A percentile compares a stretch with the other conserved stretches of the same genome.
phyloP scores from a whole-genome alignment of 2,888 invertebrate species.

The Seira ritae region DNA sequence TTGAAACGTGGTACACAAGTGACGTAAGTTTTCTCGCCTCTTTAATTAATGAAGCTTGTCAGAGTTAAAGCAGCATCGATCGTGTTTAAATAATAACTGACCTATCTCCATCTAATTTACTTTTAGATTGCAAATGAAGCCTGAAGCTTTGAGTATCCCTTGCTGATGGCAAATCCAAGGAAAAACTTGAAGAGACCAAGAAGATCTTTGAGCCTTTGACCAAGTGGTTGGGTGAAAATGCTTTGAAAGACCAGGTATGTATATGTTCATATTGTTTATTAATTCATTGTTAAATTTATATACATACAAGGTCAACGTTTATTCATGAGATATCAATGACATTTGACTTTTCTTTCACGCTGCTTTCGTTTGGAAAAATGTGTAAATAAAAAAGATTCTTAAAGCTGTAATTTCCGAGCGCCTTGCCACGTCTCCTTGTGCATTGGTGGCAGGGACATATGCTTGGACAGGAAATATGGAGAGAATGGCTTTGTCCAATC shows the following conservation, averaged over 20 bases:
- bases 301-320: too few relatives aligned
- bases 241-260: slow-evolving; percentile 85
- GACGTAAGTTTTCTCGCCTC: slow-evolving; percentile 77
- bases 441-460: slow-evolving; percentile 95
- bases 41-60: too few relatives aligned
- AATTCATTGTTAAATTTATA: too few relatives aligned
- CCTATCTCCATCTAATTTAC: slow-evolving; percentile 51
- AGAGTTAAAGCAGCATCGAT: too few relatives aligned
- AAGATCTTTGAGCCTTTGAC: slow-evolving; percentile 91
- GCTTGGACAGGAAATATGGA: slow-evolving; percentile 99
- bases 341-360: slow-evolving; percentile 25
- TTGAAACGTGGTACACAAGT: slow-evolving; percentile 93
- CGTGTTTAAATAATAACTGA: too few relatives aligned
- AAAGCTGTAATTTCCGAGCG: slow-evolving; percentile 92
- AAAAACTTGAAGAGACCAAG: slow-evolving; percentile 85
- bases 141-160: slow-evolving; percentile 96
- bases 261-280: too few relatives aligned
- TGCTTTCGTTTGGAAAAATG: slow-evolving; percentile 32
- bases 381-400: slow-evolving; percentile 77
- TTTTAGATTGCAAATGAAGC: slow-evolving; percentile 91
- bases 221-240: slow-evolving; percentile 90
- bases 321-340: neutral
- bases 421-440: slow-evolving; percentile 92
- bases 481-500: slow-evolving; percentile 94
- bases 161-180: slow-evolving; percentile 85